Base-by-base conservation (phyloP, 1,140 invertebrate species). In the Cylas formicarius region DNA sequence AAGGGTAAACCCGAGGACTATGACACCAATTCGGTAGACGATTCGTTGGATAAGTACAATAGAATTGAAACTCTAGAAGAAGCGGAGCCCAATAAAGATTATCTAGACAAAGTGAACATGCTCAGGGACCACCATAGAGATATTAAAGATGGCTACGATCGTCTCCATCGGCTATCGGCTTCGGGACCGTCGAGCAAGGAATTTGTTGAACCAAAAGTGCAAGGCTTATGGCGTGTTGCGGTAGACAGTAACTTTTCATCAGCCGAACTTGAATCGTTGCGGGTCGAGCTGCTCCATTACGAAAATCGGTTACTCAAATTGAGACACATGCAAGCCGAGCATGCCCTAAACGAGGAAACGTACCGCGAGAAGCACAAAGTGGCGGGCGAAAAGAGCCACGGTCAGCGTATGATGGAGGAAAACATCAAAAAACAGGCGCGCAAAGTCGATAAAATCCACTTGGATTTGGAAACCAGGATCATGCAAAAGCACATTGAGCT, bases 201-300 rank as follows among this genome's bases (percentile, higher is more conserved):
- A 52, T 95, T 96, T 65, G 74, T 87, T 13, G 90, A 95, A 59
- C 84, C 84, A 0, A 87, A 89, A 71, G 90, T 94, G 2, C 81
- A 90, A 66, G 81, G 80, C 4, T 67, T 96, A 19, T 96, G 90
- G 90, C 77, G 77, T 52, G 68, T 87, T 29, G 91, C 90, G 1
- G 58, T 82, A 9, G 74, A 82, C 47, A 77, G 78, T 18, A 83
- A 90, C 63, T 94, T 95, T 63, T 80, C 80, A 26, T 66, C 75
- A 4, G 76, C 84, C 52, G 90, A 95, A 72, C 65, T 94, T 6
- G 75, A 80, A 47, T 90, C 89, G 2, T 72, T 96, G 27, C 85
- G 84, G 70, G 82, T 87, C 65, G 90, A 95, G 65, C 66, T 96
- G 32, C 72, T 79, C 46, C 90, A 94, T 65, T 94, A 91, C 67